Base-by-base conservation (phyloP, 2,113 vertebrate genomes). In the Zosterops hypoxanthus region DNA sequence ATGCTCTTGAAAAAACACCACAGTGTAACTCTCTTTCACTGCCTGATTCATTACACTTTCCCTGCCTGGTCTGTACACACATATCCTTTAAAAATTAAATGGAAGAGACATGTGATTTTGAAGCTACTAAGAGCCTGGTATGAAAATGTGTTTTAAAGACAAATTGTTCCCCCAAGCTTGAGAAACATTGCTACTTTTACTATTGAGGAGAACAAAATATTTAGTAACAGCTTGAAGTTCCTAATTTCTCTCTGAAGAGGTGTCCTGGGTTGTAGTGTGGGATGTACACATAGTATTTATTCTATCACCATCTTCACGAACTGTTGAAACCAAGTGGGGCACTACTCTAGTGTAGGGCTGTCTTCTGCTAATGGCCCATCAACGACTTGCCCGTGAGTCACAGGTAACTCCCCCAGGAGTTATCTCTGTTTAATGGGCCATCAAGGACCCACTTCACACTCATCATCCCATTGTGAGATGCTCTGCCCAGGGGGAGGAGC, bases 191-290 rank as follows among this genome's bases (percentile, higher is more conserved):
- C 61, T 94, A 16, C 65, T 72, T 79, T 55, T 91, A 64, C 78
- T 68, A 0, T 26, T 65, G 72, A 88, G 47, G 83, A 72, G 94
- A 88, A 57, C 23, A 33, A 91, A 95, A 85, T 47, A 79, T 69
- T 91, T 83, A 85, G 25, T 90, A 95, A 88, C 92, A 93, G 93
- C 78, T 87, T 69, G 94, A 95, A 80, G 70, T 91, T 92, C 73
- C 78, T 70, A 61, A 0, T 42, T 94, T 82, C 66, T 50, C 73
- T 95, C 89, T 92, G 91, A 95, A 92, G 83, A 92, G 6, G 73
- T 92, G 36, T 36, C 36, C 36, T 36, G 36, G 36, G 36, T 36
- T 36, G 36, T 36, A 36, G 36, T 36, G 36, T 36, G 36, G 36
- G 36, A 36, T 36, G 36, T 36, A 36, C 36, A 36, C 36, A 36